Evolutionary conservation across 2,888 invertebrate species (phyloP).

Genomic region (Ethmia dodecea): DNA sequence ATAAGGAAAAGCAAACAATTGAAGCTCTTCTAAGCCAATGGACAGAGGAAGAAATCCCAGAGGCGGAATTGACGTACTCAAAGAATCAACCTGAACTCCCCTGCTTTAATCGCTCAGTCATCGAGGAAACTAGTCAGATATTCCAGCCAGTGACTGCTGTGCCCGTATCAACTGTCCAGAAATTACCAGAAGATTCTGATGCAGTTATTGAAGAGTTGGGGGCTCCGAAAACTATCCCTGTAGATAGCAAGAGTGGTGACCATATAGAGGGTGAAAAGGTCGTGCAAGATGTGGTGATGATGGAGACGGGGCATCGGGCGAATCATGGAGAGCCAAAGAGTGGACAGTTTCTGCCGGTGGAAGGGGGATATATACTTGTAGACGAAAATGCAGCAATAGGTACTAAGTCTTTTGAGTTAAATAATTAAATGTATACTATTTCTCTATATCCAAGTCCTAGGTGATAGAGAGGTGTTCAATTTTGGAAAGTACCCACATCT

Average conservation of each 20-base stretch:
- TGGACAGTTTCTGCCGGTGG: slow-evolving; percentile 56
- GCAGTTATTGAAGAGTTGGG: slow-evolving; percentile 51
- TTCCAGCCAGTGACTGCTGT: slow-evolving; percentile 56
- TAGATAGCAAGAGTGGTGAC: no score
- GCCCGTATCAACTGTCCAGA: slow-evolving; percentile 35
- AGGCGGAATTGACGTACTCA: slow-evolving; percentile 35
- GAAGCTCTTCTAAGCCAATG: slow-evolving; percentile 66
- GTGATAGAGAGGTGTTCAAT: no score
- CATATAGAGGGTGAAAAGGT: slow-evolving; percentile 3
- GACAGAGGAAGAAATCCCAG: slow-evolving; percentile 65
- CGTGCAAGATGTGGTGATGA: slow-evolving; percentile 45
- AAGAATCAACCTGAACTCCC: slow-evolving; percentile 36
- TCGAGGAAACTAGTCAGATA: slow-evolving; percentile 57
- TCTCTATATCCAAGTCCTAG: no score
- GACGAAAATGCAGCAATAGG: slow-evolving; percentile 42
- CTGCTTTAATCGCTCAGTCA: slow-evolving; percentile 59
- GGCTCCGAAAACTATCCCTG: slow-evolving; percentile 7
- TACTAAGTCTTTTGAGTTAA: no score
- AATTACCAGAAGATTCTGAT: slow-evolving; percentile 36
- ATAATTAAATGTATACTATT: no score
- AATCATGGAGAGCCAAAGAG: slow-evolving; percentile 43
- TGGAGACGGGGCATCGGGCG: slow-evolving; percentile 34
- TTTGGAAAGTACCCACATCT: no score
- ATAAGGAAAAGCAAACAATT: slow-evolving; percentile 60
- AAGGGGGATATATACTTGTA: slow-evolving; percentile 62